These are phyloP conservation scores for Dryococelus australis DNA, from an alignment of 2,888 invertebrate genomes.

Conservation along the genomic window DNA sequence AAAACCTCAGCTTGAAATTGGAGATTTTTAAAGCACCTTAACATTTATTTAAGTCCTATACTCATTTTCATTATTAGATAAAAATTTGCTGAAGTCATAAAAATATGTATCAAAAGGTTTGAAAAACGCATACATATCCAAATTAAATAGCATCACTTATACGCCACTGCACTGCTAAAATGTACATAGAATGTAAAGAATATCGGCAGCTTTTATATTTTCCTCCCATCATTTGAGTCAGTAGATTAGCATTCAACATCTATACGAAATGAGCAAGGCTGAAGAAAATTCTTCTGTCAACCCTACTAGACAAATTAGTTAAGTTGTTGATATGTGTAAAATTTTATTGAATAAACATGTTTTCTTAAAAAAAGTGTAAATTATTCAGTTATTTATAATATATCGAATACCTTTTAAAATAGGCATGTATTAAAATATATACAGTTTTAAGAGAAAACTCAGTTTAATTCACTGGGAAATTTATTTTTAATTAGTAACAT, in stretches of 20 bases:
- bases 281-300: conserved; percentile 43
- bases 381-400: background rate
- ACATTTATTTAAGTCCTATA: background rate
- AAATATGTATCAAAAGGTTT: background rate
- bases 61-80: background rate
- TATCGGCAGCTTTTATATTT: background rate
- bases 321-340: conserved; percentile 48
- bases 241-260: background rate
- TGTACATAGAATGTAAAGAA: background rate
- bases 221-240: background rate
- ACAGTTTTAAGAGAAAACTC: too few relatives aligned
- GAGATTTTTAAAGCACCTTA: background rate
- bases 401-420: too few relatives aligned
- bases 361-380: conserved; percentile 41
- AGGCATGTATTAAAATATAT: too few relatives aligned
- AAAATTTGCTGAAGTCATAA: background rate
- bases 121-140: background rate
- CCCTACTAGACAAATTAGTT: conserved; percentile 45
- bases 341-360: conserved; percentile 47
- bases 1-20: background rate
- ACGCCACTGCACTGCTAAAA: conserved; percentile 2
- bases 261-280: background rate
- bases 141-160: background rate
- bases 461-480: too few relatives aligned
- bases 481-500: too few relatives aligned